Evolutionary conservation across 2,888 invertebrate genomes (phyloP).

Genomic region (Frankliniella fusca): DNA sequence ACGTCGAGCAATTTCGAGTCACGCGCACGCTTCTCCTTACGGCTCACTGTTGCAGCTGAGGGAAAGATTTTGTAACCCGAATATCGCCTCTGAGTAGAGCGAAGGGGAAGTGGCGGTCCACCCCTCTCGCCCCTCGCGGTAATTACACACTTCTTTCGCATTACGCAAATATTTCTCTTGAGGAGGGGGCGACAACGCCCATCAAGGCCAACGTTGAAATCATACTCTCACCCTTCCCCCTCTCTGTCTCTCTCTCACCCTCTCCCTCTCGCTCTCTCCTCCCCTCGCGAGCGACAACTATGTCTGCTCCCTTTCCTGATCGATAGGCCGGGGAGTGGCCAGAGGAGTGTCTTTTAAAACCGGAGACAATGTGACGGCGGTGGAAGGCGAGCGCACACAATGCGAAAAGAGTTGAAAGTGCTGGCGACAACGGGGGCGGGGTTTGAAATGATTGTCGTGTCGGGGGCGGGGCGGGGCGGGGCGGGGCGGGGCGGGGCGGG

Average conservation of each 20-base stretch:
- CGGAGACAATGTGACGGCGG: slow-evolving; percentile 36
- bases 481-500: not conserved
- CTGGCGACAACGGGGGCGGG: slow-evolving; percentile 30
- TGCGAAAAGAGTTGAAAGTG: slow-evolving; percentile 30
- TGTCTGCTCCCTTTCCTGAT: slow-evolving; percentile 30
- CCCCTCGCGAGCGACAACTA: slow-evolving; percentile 29
- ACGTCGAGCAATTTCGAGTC: too few relatives aligned
- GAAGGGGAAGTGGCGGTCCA: too few relatives aligned
- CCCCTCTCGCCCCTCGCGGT: not conserved
- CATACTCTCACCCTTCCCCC: not conserved
- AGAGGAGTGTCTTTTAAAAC: slow-evolving; percentile 40
- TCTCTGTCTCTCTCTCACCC: slow-evolving; percentile 7
- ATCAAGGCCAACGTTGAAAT: not conserved
- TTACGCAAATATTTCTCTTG: slow-evolving; percentile 34
- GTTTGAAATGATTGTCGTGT: slow-evolving; percentile 38
- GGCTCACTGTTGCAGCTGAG: too few relatives aligned
- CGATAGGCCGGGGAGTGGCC: slow-evolving; percentile 37
- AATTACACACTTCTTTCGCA: slow-evolving; percentile 36
- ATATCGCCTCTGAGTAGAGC: too few relatives aligned
- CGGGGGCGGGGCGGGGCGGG: not conserved
- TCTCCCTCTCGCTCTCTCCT: slow-evolving; percentile 34
- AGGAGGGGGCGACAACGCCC: slow-evolving; percentile 28
- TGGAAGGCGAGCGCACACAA: slow-evolving; percentile 38
- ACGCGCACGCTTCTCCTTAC: too few relatives aligned
- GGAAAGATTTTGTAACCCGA: too few relatives aligned